Conservation (phyloP, 2,797 vertebrate species). For the Allenopithecus nigroviridis region DNA sequence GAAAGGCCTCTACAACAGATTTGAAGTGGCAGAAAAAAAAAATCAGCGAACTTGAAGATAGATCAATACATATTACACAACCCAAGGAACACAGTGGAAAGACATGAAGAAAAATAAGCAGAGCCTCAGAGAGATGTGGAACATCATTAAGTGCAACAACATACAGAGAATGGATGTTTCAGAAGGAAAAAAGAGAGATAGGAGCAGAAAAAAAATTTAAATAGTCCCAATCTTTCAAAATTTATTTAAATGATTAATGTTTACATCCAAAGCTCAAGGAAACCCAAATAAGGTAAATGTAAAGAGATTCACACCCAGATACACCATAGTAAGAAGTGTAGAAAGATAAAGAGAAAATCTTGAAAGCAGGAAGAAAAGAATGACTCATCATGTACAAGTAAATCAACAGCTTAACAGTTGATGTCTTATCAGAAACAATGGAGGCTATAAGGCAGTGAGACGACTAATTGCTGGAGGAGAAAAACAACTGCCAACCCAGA, state of each 20-base stretch:
- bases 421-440: neutral
- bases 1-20: neutral
- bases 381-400: neutral
- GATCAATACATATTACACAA: neutral
- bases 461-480: neutral
- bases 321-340: neutral
- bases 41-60: neutral
- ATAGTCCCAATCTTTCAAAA: neutral
- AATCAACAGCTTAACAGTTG: neutral
- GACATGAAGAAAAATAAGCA: neutral
- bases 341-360: neutral
- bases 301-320: neutral
- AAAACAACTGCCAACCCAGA: neutral
- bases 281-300: neutral
- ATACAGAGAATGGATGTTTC: neutral
- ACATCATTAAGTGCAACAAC: neutral
- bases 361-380: neutral
- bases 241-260: neutral
- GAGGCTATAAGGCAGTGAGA: neutral
- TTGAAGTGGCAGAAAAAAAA: neutral
- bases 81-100: neutral
- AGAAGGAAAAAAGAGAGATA: neutral
- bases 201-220: neutral
- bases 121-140: neutral
- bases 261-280: neutral